Evolutionary conservation across 2,113 vertebrate species (phyloP).

Genomic region (Ictalurus punctatus): DNA sequence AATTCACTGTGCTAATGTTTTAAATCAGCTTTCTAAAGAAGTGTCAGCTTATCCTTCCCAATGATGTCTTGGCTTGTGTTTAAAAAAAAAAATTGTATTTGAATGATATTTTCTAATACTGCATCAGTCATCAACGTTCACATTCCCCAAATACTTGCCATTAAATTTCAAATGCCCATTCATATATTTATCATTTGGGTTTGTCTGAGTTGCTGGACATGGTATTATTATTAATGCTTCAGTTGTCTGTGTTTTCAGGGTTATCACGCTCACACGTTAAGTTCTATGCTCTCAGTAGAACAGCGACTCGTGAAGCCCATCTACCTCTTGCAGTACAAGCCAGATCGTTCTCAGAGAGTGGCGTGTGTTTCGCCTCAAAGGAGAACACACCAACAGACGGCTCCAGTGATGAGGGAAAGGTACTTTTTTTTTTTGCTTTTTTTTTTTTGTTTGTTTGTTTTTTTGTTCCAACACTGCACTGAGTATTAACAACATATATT

Average conservation of each 20-base stretch:
- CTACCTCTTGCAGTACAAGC: slow-evolving; percentile 70
- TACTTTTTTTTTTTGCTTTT: slow-evolving; percentile 48
- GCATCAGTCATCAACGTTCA: background rate
- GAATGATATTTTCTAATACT: background rate
- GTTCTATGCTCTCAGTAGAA: slow-evolving; percentile 72
- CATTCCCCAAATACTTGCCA: background rate
- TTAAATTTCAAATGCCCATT: background rate
- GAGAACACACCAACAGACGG: slow-evolving; percentile 79
- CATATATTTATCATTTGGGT: background rate
- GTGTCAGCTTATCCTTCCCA: background rate
- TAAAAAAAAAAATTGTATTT: background rate
- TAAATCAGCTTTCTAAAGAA: background rate
- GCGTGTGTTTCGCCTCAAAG: slow-evolving; percentile 81
- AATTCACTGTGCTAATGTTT: background rate
- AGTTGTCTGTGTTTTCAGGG: slow-evolving; percentile 63
- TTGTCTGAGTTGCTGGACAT: background rate
- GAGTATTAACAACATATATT: background rate
- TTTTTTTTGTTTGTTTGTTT: too few species aligned
- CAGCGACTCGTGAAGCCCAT: slow-evolving; percentile 72
- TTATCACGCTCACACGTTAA: slow-evolving; percentile 74
- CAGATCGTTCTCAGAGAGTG: slow-evolving; percentile 78
- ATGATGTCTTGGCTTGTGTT: background rate
- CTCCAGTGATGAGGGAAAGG: slow-evolving; percentile 77
- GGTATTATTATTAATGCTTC: background rate
- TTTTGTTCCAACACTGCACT: background rate